These are phyloP conservation scores for Rhinogobius similis DNA, from an alignment of 2,113 vertebrate species.

Conservation along the genomic window DNA sequence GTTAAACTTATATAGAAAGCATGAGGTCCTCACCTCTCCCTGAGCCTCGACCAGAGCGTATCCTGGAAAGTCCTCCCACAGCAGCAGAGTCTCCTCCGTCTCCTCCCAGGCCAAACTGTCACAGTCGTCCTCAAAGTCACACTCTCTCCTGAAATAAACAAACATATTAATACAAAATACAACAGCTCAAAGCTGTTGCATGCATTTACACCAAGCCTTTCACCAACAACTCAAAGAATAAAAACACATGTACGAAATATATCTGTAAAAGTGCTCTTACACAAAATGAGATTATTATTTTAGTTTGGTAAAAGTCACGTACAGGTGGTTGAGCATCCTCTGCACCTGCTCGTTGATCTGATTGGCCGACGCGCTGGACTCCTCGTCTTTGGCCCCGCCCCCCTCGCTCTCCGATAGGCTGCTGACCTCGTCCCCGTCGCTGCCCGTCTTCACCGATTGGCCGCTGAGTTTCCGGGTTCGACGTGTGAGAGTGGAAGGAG, in stretches of 20 bases:
- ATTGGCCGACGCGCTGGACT: slow-evolving; percentile 78
- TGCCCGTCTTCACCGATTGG: slow-evolving; percentile 40
- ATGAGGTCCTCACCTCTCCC: slow-evolving; percentile 77
- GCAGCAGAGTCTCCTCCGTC: slow-evolving; percentile 89
- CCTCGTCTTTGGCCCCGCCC: slow-evolving; percentile 78
- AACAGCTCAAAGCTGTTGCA: background rate
- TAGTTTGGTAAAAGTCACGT: slow-evolving; percentile 55
- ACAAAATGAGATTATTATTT: too few relatives aligned
- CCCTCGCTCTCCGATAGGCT: slow-evolving; percentile 67
- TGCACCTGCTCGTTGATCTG: slow-evolving; percentile 95
- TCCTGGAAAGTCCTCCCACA: slow-evolving; percentile 95
- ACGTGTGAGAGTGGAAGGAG: slow-evolving; percentile 68
- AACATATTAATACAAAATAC: background rate
- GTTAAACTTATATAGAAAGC: too few relatives aligned
- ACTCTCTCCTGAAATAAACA: slow-evolving; percentile 80
- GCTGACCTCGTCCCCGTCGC: slow-evolving; percentile 63
- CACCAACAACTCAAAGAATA: too few relatives aligned
- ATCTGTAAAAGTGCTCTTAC: too few relatives aligned
- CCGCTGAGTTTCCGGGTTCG: slow-evolving; percentile 56
- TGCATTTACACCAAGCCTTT: background rate
- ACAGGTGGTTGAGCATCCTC: slow-evolving; percentile 95
- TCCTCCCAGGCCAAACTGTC: slow-evolving; percentile 96
- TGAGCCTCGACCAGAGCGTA: slow-evolving; percentile 74
- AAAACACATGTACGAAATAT: too few relatives aligned
- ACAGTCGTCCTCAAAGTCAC: slow-evolving; percentile 91